Evolutionary conservation across 2,888 invertebrate species (phyloP), one percentile per base, ranked within the genome.

Genomic region (Orchestes rusci): DNA sequence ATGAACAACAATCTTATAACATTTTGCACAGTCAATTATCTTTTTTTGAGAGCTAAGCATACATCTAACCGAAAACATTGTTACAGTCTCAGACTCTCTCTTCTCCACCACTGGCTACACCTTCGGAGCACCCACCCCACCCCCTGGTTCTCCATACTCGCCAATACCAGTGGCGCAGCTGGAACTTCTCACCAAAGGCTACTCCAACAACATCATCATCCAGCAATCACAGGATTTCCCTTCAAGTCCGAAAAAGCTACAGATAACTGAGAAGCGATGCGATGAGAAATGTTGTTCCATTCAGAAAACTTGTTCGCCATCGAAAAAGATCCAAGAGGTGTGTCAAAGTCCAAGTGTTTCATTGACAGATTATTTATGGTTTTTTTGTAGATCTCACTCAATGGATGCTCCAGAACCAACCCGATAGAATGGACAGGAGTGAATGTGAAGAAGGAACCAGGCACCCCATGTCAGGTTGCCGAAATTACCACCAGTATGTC

Each of bases 371-470:
- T 30, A 39, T 16, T n/a, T 3, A 3, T 13, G 27, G 8, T 39
- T 29, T 28, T 35, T 29, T 18, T 19, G 8, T 13, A 34, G 7
- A 16, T 20, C 8, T 8, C 4, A 7, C 12, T 8, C 8, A n/a
- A 13, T 1, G 82, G 82, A 2, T 83, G 82, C 64, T 82, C 82
- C 62, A 71, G 82, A 34, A 82, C 82, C 7, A 76, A 81, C 63
- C 82, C 82, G 3, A 75, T 82, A 47, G 77, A 80, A 44, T 82
- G 80, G 80, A 67, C 55, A 33, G 59, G 61, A 16, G 70, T 76
- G 38, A 73, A 77, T 56, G 78, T 82, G 44, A 83, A 83, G 63
- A 73, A 82, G 47, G 82, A 82, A 62, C 81, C 82, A 1, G 66
- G 71, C 29, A 69, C 69, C 33, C 74, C 74, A 15, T 75, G 75